phyloP scores from a whole-genome alignment of 2,888 invertebrate species.

The Pristionchus fissidentatus region DNA sequence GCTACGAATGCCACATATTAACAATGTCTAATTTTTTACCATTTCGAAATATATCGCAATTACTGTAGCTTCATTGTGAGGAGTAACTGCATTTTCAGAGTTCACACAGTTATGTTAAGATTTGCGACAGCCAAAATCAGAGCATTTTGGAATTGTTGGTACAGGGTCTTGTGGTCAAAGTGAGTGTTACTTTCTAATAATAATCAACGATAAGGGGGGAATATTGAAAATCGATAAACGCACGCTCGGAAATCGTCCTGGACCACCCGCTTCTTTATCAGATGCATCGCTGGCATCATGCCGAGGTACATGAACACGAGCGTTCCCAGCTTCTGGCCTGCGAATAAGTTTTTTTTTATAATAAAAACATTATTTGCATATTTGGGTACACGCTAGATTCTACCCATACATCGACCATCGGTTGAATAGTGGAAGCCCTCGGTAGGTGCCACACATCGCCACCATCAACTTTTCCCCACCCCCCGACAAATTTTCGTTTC shows the following conservation, averaged over 20 bases:
- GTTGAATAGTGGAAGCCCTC: no score
- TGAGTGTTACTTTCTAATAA: background rate
- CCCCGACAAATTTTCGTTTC: no score
- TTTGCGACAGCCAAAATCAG: background rate
- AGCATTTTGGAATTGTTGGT: background rate
- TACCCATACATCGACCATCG: no score
- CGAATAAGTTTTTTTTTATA: background rate
- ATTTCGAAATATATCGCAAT: background rate
- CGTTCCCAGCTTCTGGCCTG: background rate
- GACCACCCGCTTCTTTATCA: constrained; percentile 26
- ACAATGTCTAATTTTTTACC: background rate
- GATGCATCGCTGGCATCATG: background rate
- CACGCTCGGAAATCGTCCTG: background rate
- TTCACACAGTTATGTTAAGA: no score
- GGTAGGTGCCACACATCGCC: no score
- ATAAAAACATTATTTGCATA: no score
- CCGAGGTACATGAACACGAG: background rate
- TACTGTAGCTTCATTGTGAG: background rate
- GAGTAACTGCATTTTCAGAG: no score
- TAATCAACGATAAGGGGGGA: background rate
- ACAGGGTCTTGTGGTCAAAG: background rate
- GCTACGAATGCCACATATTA: background rate
- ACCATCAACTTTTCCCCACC: no score
- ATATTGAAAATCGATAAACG: constrained; percentile 2
- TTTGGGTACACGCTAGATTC: no score